Base-by-base conservation (phyloP, 2,888 invertebrate species). In the Syritta pipiens region DNA sequence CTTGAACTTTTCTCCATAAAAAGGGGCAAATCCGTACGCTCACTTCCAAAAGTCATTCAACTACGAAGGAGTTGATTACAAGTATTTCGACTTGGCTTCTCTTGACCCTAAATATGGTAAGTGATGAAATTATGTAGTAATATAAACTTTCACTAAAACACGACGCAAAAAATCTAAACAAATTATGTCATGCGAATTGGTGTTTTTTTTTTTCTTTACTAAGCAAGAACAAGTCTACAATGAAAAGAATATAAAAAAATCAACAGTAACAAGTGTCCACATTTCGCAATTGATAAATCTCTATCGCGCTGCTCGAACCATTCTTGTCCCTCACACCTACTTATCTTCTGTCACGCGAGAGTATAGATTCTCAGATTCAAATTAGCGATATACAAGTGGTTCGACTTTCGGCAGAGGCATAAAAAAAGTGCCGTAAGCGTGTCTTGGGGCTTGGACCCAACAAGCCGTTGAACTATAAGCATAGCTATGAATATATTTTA, bases 21-120 rank as follows among this genome's bases (percentile, higher is more conserved):
- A 10, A 88, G 87, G 84, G 63, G 49, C 79, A 72, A 88, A 87
- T 84, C 88, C 87, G 48, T 87, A 85, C 84, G 85, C 85, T 55
- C 83, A 86, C 55, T 88, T 85, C 57, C 85, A 87, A 76, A 87
- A 87, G 81, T 84, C 86, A 53, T 87, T 87, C 75, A 82, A 81
- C 6, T 83, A 85, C 68, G 86, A 86, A 63, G 87, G 86, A 22
- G 82, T 83, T 1, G 82, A 83, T 9, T 96, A 92, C 88, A 92
- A 93, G 71, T 98, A 95, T 87, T 98, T 92, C 88, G 95, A 97
- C 87, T 85, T 98, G 46, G 86, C 92, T 3, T 89, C 91, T 7
- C 90, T 98, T 30, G 94, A 95, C 72, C 88, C 91, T 28, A 92
- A 95, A 90, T 97, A 96, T 91, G 94, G 97, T 97, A 90, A 93